These are phyloP conservation scores for Leptothorax acervorum DNA, from an alignment of 2,888 invertebrate genomes.

Conservation along the genomic window DNA sequence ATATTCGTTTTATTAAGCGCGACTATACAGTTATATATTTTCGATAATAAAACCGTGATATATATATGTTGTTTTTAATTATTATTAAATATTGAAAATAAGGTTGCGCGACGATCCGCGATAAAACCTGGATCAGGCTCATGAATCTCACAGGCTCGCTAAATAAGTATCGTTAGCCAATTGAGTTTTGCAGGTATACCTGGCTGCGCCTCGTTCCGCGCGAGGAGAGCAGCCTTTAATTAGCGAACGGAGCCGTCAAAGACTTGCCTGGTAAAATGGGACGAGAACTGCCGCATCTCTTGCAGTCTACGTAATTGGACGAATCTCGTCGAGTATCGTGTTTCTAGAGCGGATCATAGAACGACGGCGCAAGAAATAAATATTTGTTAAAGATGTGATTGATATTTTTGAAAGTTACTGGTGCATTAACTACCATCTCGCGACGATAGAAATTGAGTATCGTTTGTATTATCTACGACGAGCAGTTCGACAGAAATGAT, in stretches of 20 bases:
- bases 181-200: constrained; percentile 1
- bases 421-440: constrained; percentile 66
- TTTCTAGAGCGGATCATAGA: constrained; percentile 30
- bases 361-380: constrained; percentile 44
- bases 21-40: neutral
- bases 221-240: constrained; percentile 65
- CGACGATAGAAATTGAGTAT: constrained; percentile 66
- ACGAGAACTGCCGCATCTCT: constrained; percentile 36
- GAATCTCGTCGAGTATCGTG: constrained; percentile 63
- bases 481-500: constrained; percentile 51
- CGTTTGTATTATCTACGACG: constrained; percentile 66
- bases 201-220: neutral
- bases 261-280: constrained; percentile 47
- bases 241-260: constrained; percentile 66
- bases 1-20: neutral
- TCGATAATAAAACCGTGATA: neutral
- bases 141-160: neutral
- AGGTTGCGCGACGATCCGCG: neutral
- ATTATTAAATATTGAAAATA: neutral
- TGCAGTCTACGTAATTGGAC: constrained; percentile 65
- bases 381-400: constrained; percentile 52
- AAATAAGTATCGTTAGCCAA: constrained; percentile 32
- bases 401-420: constrained; percentile 61
- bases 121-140: neutral
- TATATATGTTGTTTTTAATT: neutral